Conservation (phyloP, 2,888 invertebrate species). For the Petrophora chlorosata region DNA sequence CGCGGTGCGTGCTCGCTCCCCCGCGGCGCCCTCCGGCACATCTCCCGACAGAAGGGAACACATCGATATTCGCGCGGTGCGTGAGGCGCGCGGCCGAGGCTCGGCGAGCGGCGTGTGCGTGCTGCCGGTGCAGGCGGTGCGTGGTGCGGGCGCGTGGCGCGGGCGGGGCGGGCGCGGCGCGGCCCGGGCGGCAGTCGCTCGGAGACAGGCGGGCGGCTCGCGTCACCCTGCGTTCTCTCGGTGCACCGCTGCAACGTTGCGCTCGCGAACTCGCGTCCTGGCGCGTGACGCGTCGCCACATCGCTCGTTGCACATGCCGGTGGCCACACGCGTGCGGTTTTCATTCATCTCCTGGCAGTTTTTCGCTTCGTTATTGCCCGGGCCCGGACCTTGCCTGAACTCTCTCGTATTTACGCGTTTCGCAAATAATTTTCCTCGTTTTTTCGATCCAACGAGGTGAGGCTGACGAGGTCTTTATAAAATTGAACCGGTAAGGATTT, state of each 20-base stretch:
- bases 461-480: constrained; percentile 19
- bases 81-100: constrained; percentile 62
- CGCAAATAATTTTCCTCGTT: constrained; percentile 30
- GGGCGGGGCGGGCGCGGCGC: constrained; percentile 63
- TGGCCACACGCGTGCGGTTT: constrained; percentile 55
- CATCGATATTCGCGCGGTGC: constrained; percentile 79
- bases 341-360: constrained; percentile 62
- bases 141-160: constrained; percentile 50
- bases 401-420: constrained; percentile 35
- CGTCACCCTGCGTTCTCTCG: constrained; percentile 64
- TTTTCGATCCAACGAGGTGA: constrained; percentile 14
- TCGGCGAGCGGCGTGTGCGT: constrained; percentile 48
- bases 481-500: constrained; percentile 30
- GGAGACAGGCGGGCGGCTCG: constrained; percentile 73
- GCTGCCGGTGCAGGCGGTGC: constrained; percentile 60
- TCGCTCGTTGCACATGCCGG: constrained; percentile 49
- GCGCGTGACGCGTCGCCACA: constrained; percentile 55
- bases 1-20: constrained; percentile 59
- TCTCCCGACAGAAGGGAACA: constrained; percentile 63
- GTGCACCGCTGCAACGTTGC: constrained; percentile 66
- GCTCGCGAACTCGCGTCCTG: constrained; percentile 63
- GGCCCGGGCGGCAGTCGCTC: constrained; percentile 81
- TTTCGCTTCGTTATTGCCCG: constrained; percentile 42
- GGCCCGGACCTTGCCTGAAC: constrained; percentile 35
- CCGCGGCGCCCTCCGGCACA: constrained; percentile 46